Base-by-base conservation (phyloP, 2,888 invertebrate genomes). In the Steinernema carpocapsae region DNA sequence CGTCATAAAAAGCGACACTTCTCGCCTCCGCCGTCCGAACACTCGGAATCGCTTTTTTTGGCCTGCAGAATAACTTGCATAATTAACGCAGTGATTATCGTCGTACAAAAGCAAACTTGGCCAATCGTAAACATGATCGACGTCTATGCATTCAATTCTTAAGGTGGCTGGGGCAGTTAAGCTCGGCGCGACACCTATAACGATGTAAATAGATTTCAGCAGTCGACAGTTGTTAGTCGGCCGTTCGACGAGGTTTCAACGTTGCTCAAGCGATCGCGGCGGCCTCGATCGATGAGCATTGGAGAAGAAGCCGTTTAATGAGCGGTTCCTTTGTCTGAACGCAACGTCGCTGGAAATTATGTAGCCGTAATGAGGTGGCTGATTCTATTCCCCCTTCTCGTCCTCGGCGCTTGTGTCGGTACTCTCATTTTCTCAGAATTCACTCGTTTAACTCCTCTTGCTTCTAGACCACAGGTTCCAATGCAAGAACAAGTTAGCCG, bases 311-410 rank as follows among this genome's bases (percentile, higher is more conserved):
- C 64, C 17, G 29, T 32, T 32, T 64, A 64, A 64, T 64, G 64
- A 64, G 64, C 32, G 2, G 26, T n/a, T 17, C 64, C 64, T 64
- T 64, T 64, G 64, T 32, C 32, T 64, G 64, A 64, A 19, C 32
- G 64, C 64, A 64, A 26, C 64, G 17, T 48, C 17, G n/a, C 17
- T 14, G 48, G 19, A 32, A 64, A 64, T 19, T 26, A 64, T 64
- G 64, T 64, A 64, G 64, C 64, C 64, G 64, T 64, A 64, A 64
- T 64, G 64, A 64, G 29, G 64, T 64, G 64, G 64, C 29, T 64
- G 29, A 7, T 64, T 7, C 12, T 29, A 10, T 64, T 26, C 37
- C 2, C 19, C 64, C 4, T 64, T 64, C 32, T 64, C 37, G 64
- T 32, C 29, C 17, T 64, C 32, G 37, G 64, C 64, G 10, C 17